These are phyloP conservation scores for Coreoperca whiteheadi DNA, from an alignment of 2,113 vertebrate genomes.

Conservation along the genomic window DNA sequence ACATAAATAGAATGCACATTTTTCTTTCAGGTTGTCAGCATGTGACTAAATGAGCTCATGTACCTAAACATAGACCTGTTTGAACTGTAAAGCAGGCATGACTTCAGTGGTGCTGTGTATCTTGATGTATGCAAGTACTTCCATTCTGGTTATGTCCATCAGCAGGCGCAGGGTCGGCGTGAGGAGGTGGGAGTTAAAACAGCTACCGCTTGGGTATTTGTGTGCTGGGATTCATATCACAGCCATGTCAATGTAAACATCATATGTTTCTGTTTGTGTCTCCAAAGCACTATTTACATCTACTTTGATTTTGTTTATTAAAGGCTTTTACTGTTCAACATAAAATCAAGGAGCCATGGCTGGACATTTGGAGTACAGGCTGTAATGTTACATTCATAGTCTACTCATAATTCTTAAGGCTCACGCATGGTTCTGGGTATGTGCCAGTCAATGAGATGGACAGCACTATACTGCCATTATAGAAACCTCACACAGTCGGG, in stretches of 20 bases:
- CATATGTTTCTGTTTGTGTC: conserved; percentile 67
- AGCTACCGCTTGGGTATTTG: conserved; percentile 41
- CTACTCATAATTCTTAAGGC: conserved; percentile 53
- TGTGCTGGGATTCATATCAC: conserved; percentile 61
- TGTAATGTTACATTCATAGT: conserved; percentile 42
- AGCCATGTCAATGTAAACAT: conserved; percentile 72
- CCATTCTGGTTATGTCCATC: conserved; percentile 41
- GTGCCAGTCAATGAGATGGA: conserved; percentile 66
- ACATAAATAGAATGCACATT: conserved; percentile 31
- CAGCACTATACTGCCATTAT: conserved; percentile 35
- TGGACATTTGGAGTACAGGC: conserved; percentile 43
- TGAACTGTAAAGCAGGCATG: conserved; percentile 10
- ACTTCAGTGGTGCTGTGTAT: conserved; percentile 22
- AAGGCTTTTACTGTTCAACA: conserved; percentile 69
- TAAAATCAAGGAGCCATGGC: conserved; percentile 68
- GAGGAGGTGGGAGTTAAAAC: conserved; percentile 40
- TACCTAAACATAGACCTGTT: conserved; percentile 11
- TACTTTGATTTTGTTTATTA: conserved; percentile 77
- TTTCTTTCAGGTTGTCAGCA: conserved; percentile 26
- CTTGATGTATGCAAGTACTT: conserved; percentile 33
- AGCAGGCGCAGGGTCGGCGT: not conserved
- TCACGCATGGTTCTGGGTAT: conserved; percentile 58
- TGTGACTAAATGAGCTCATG: conserved; percentile 20
- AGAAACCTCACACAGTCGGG: conserved; percentile 55
- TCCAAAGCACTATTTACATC: conserved; percentile 70